A percentile compares a stretch with the other conserved stretches of the same genome.
Evolutionary conservation across 2,113 vertebrate species (phyloP).

Genomic region (Equus quagga): DNA sequence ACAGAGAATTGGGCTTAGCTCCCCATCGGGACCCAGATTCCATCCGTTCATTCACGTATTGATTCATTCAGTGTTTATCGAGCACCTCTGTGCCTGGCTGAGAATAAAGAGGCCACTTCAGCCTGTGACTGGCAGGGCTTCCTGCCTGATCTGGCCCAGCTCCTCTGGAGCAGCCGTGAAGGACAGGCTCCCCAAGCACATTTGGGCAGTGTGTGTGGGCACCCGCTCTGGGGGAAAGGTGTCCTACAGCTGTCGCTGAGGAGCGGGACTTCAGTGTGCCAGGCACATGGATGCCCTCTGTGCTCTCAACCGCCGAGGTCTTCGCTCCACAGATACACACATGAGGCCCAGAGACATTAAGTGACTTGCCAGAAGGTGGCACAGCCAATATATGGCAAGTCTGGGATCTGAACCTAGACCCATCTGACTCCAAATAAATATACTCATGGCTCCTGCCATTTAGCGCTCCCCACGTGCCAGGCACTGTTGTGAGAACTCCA

Average conservation of each 20-base stretch:
- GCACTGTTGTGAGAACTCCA: neutral
- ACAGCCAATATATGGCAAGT: neutral
- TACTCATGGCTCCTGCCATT: neutral
- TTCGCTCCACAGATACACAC: neutral
- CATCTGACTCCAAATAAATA: neutral
- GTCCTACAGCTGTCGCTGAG: neutral
- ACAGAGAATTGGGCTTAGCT: neutral
- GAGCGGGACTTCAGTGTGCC: neutral
- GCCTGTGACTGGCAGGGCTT: neutral
- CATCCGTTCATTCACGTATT: neutral
- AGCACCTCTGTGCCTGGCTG: neutral
- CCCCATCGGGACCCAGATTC: neutral
- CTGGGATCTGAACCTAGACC: neutral
- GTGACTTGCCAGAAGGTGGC: neutral
- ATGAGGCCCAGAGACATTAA: neutral
- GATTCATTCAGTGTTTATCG: neutral
- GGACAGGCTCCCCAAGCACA: neutral
- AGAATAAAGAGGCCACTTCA: neutral
- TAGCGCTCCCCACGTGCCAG: neutral
- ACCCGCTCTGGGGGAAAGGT: neutral
- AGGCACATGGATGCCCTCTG: neutral
- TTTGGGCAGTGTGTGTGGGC: neutral
- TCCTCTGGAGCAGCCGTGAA: neutral
- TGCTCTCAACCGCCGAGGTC: neutral
- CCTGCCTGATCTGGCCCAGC: neutral